Base-by-base conservation (phyloP, 92 coral and sea anemone genomes). In the Palythoa grandis region DNA sequence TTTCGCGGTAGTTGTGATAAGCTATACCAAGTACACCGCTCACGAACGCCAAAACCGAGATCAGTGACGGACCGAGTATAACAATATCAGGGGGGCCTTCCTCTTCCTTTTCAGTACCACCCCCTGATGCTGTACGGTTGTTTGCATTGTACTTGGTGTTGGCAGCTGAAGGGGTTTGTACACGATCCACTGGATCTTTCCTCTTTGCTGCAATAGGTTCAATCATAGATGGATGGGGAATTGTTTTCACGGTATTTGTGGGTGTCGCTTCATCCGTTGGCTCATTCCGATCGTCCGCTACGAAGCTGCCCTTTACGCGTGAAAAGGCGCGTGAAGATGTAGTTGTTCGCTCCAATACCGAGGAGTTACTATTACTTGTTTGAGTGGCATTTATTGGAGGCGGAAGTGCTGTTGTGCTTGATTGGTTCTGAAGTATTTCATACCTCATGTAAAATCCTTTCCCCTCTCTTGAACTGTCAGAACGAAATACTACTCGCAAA, bases 11-110 rank as follows among this genome's bases (percentile, higher is more conserved):
- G 82, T 94, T 92, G 95, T 93, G 93, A 93, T 94, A 94, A 63
- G 98, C 98, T 38, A 94, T 94, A 25, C 94, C 92, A 23, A 83
- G 89, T 20, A 94, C 98, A 58, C 91, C 98, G 52, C 92, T 88
- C 5, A 92, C 79, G 86, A 94, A 94, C 25, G 92, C 93, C 87
- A 94, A 77, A 15, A 94, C 94, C 69, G 93, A 91, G 17, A 95
- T 93, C 9, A 94, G 83, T 7, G 98, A 86, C 0, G 98, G 98
- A 2, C 98, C 98, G 35, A 94, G 94, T 77, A 94, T 86, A 9
- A 94, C 88, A 10, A 82, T 90, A 48, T 92, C 98, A 90, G 83
- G 74, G 82, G 77, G 82, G 38, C 88, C 89, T 15, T 89, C 93
- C 14, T 90, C 92, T 7, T 79, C 91, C 29, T 88, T 83, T 24